Evolutionary conservation across 2,888 invertebrate species (phyloP), one percentile per base, ranked within the genome.

Genomic region (Drosophila aldrichi): DNA sequence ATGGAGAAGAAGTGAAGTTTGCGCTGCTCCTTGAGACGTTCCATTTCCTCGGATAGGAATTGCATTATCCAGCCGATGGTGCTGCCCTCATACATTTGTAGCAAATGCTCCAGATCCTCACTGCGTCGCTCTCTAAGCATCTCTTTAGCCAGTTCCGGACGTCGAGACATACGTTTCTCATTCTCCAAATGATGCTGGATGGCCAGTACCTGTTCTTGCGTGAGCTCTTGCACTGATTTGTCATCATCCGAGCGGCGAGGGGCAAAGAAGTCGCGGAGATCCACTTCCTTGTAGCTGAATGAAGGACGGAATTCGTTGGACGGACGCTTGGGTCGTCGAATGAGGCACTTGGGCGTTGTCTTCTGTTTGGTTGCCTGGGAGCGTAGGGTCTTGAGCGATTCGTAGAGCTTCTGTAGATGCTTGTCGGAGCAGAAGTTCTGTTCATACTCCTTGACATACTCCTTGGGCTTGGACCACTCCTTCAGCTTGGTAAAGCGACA

Each of bases 1-100:
- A 97, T 94, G 32, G 96, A 95, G 90, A 96, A 95, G 0, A 97
- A 97, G 82, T 97, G 97, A 16, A 96, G 95, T 66, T 95, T 94
- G 8, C 97, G 94, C 91, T 97, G 97, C 80, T 97, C 96, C 72
- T 96, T 94, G 2, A 98, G 93, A 14, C 97, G 94, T 14, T 95
- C 92, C 75, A 97, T 93, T 92, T 98, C 97, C 91, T 97, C 96
- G 91, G 95, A 95, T 18, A 98, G 93, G 91, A 95, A 96, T 82
- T 95, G 96, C 70, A 97, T 93, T 34, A 96, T 94, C 10, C 95
- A 95, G 0, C 96, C 95, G 12, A 97, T 94, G 0, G 96, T 95
- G 2, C 94, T 94, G 1, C 97, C 97, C 86, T 97, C 96, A 6
- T 97, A 93, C 67, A 95, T 94, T 67, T 95, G 95, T 25, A 97